Base-by-base conservation (phyloP, 2,113 vertebrate species). In the Marmota flaviventris region DNA sequence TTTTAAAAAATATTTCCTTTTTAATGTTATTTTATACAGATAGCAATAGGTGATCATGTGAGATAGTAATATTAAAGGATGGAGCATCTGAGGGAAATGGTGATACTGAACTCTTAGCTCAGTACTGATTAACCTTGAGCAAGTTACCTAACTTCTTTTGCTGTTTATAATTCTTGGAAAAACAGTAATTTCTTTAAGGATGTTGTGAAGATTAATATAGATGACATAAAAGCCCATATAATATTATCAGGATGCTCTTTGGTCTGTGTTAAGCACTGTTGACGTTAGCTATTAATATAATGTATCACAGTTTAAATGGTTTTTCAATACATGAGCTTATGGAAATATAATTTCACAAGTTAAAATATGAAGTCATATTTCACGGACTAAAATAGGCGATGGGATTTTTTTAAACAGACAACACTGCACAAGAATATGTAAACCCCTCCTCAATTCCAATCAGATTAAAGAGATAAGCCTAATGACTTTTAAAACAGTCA, bases 381-480 rank as follows among this genome's bases (percentile, higher is more conserved):
- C 18, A 73, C 75, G 56, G n/a, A 29, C 9, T 81, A 65, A 88
- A 58, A 85, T 42, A 29, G 29, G 1, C 13, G 22, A 53, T 75
- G 42, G 42, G 4, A 39, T 77, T 78, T 45, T 92, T 76, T 76
- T n/a, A 45, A 85, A 92, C 89, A 61, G 0, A n/a, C 32, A 86
- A 3, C 3, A 4, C 7, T 53, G 4, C 7, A n/a, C 2, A 42
- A 14, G 4, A 53, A 11, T 22, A 1, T 37, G 1, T 58, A 67
- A 29, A 29, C 22, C 6, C 4, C 24, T 17, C 16, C 12, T 3
- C 10, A 14, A 63, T 22, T 37, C 20, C 5, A 37, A 2, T 37
- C 12, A 51, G 11, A 51, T 83, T 83, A 78, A 73, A 27, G 7
- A 73, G 29, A 70, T 56, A 61, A 82, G 4, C 1, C 6, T 18